These are phyloP conservation scores for Rhea americana DNA, from an alignment of 2,113 vertebrate genomes.

Conservation along the genomic window DNA sequence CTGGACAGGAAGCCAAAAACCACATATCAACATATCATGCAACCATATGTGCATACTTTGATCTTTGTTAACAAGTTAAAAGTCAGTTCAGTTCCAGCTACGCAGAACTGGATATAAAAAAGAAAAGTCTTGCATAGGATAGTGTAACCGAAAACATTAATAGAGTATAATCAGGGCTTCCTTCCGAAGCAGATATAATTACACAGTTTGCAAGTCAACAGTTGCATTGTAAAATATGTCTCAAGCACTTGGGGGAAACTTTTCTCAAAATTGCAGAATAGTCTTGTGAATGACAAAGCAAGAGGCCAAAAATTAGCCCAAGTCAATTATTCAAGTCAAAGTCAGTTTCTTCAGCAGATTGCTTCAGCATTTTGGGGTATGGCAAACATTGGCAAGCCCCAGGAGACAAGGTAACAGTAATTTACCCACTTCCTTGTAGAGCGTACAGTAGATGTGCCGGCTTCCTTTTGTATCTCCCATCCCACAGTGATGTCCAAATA, in stretches of 20 bases:
- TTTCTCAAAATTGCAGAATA: constrained; percentile 1
- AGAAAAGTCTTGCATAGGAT: neutral
- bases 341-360: neutral
- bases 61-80: constrained; percentile 35
- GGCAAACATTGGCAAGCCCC: neutral
- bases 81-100: neutral
- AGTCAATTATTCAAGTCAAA: neutral
- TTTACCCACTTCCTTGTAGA: neutral
- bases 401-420: neutral
- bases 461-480: neutral
- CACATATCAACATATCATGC: constrained; percentile 6
- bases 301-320: neutral
- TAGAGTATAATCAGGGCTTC: neutral
- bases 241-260: neutral
- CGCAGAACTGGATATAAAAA: neutral
- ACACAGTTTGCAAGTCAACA: neutral
- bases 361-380: neutral
- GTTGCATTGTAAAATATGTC: neutral
- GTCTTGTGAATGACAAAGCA: neutral
- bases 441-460: neutral
- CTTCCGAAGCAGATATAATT: neutral
- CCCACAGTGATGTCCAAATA: neutral
- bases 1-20: constrained; percentile 48
- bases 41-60: constrained; percentile 25
- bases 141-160: neutral